Evolutionary conservation across 2,888 invertebrate species (phyloP).

Genomic region (Elmis aenea): DNA sequence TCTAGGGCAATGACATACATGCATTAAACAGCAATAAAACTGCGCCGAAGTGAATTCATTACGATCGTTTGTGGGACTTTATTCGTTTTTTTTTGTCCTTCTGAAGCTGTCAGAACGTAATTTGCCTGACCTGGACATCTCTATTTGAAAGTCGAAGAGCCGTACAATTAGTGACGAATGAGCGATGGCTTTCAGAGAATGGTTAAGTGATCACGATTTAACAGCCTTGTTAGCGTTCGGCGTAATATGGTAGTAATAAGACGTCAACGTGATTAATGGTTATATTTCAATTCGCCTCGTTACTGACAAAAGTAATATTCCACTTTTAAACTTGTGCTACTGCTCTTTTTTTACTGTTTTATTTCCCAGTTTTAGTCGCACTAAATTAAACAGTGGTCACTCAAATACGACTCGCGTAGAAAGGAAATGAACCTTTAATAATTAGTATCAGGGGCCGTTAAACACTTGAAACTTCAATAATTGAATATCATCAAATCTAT

Average conservation of each 20-base stretch:
- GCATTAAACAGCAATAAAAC: too few species aligned
- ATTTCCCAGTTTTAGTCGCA: too few species aligned
- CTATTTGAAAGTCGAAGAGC: slow-evolving; percentile 10
- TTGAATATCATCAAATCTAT: too few species aligned
- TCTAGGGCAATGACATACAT: too few species aligned
- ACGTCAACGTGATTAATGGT: slow-evolving; percentile 44
- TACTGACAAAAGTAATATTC: slow-evolving; percentile 14
- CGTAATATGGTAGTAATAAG: slow-evolving; percentile 45
- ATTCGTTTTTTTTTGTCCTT: slow-evolving; percentile 4
- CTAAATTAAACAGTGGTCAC: too few species aligned
- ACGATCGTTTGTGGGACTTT: too few species aligned
- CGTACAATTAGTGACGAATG: slow-evolving; percentile 17
- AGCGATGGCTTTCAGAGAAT: slow-evolving; percentile 15
- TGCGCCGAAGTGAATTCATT: too few species aligned
- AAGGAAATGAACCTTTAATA: too few species aligned
- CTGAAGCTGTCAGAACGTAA: slow-evolving; percentile 17
- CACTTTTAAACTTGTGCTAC: not conserved
- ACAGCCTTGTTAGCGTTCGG: slow-evolving; percentile 37
- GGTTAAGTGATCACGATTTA: slow-evolving; percentile 32
- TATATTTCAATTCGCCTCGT: slow-evolving; percentile 40
- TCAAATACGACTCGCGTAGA: too few species aligned
- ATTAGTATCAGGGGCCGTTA: too few species aligned
- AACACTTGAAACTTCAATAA: too few species aligned
- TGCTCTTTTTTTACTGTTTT: not conserved
- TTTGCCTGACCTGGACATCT: slow-evolving; percentile 22